These are phyloP conservation scores for Cossypha heuglini DNA, from an alignment of 2,797 vertebrate species.

Conservation along the genomic window DNA sequence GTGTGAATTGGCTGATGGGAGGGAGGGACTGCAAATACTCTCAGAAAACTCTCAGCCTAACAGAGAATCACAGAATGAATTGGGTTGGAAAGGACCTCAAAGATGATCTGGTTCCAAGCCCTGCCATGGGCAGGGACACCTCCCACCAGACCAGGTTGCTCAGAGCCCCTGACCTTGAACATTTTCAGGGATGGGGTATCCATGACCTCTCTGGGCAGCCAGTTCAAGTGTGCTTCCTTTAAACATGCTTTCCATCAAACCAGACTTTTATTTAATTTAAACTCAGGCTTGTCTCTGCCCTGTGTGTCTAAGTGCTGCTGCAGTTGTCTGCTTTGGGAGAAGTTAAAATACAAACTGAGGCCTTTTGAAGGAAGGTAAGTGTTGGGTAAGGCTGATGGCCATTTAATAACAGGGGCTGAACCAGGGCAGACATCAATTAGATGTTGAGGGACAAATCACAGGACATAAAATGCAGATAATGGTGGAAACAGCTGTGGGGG, in stretches of 20 bases:
- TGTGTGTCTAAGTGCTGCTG: not conserved
- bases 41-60: not conserved
- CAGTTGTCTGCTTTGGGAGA: not conserved
- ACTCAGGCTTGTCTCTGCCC: not conserved
- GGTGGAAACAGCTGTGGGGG: not conserved
- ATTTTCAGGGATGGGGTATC: not conserved
- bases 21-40: not conserved
- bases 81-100: not conserved
- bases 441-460: not conserved
- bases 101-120: not conserved
- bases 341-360: not conserved
- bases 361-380: not conserved
- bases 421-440: not conserved
- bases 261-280: not conserved
- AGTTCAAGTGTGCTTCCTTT: not conserved
- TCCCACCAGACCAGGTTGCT: not conserved
- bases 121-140: not conserved
- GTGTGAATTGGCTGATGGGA: not conserved
- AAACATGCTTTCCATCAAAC: not conserved
- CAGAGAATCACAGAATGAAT: not conserved
- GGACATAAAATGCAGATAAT: not conserved
- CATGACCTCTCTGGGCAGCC: not conserved
- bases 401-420: not conserved
- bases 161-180: not conserved
- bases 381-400: not conserved